Evolutionary conservation across 2,797 vertebrate genomes (phyloP).

Genomic region (Alectoris magna): DNA sequence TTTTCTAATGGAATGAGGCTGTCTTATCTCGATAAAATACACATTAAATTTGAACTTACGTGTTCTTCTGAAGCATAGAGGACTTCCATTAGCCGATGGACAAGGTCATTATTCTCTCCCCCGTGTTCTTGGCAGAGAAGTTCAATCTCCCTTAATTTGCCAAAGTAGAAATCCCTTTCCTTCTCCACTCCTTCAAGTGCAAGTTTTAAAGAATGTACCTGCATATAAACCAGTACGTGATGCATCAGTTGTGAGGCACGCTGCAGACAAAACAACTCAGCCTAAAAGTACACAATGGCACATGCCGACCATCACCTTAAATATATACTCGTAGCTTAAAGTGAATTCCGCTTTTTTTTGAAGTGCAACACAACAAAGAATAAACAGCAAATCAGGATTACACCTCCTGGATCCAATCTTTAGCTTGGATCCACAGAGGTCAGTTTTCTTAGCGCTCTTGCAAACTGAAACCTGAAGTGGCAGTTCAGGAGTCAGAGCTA

Average conservation of each 20-base stretch:
- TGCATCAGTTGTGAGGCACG: not conserved
- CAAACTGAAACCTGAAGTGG: not conserved
- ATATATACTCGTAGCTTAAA: not conserved
- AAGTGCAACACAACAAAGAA: not conserved
- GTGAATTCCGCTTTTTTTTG: not conserved
- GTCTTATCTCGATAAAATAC: not conserved
- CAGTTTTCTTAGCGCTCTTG: not conserved
- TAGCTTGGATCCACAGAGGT: not conserved
- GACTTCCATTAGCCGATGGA: constrained; percentile 95
- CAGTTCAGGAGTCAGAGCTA: not conserved
- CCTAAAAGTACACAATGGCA: not conserved
- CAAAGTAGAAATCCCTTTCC: constrained; percentile 99
- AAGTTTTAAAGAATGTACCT: constrained; percentile 96
- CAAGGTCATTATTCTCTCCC: constrained; percentile 90
- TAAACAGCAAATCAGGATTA: not conserved
- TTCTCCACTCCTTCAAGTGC: constrained; percentile 98
- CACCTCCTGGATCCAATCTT: not conserved
- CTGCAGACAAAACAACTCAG: not conserved
- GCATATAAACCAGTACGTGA: not conserved
- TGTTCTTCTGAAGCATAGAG: constrained; percentile 96
- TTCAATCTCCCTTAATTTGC: constrained; percentile 98
- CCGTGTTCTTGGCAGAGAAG: constrained; percentile 96
- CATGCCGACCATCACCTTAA: not conserved
- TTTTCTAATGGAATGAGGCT: not conserved
- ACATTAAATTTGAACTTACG: constrained; percentile 76